Conservation (phyloP, 2,797 vertebrate species). For the Pteropus rufus region DNA sequence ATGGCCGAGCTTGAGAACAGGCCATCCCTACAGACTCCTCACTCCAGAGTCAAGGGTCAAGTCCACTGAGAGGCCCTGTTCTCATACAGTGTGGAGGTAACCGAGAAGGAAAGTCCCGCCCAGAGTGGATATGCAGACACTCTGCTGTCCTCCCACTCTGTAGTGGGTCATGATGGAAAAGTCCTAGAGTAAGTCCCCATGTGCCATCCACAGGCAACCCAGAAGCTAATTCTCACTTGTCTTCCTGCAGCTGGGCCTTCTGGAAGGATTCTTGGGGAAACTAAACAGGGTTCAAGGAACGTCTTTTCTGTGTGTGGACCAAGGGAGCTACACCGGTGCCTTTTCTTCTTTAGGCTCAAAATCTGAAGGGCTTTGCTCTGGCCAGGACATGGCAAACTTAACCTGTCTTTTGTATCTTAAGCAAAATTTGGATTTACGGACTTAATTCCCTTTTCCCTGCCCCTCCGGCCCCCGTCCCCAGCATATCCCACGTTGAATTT, state of each 20-base stretch:
- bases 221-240: background rate
- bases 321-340: background rate
- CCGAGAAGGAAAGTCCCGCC: background rate
- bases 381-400: background rate
- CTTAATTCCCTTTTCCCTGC: background rate
- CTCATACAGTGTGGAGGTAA: background rate
- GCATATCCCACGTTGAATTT: background rate
- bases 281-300: background rate
- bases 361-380: background rate
- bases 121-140: background rate
- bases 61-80: background rate
- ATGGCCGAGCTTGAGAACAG: background rate
- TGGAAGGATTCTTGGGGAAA: background rate
- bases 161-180: background rate
- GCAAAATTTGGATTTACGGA: background rate
- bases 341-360: background rate
- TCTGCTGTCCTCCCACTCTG: background rate
- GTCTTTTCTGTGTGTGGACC: background rate
- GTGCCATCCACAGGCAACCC: background rate
- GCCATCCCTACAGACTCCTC: background rate
- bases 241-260: background rate
- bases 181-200: background rate
- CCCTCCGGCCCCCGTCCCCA: accelerated
- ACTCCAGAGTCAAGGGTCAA: background rate
- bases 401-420: background rate